Base-by-base conservation (phyloP, 2,113 vertebrate species). In the Tinamus guttatus region DNA sequence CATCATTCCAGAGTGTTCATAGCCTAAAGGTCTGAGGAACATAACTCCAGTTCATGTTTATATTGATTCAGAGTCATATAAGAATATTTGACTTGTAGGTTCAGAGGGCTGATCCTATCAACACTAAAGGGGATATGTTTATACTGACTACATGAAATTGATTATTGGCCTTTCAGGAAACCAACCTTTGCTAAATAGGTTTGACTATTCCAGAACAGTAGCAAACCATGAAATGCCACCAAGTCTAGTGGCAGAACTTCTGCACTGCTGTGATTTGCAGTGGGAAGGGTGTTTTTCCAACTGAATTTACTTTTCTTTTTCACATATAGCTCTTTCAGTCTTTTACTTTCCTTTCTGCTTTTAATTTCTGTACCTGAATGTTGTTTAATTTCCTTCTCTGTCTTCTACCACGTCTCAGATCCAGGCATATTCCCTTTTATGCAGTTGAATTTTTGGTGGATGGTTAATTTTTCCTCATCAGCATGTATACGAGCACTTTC, bases 101-200 rank as follows among this genome's bases (percentile, higher is more conserved):
- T 11, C 36, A 51, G 56, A 87, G 9, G 45, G 36, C 10, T 58
- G 63, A 83, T 79, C 36, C 13, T 24, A 14, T 3, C 73, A 65
- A 75, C 71, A 22, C n/a, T 45, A 65, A 58, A 52, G 20, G 41
- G 25, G 30, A 83, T 84, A 15, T 2, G 9, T 78, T 83, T 88
- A 5, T 69, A 13, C 76, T 58, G 30, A 77, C 34, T 74, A 32
- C 13, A 34, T 65, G 16, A 62, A 45, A 9, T 62, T 20, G 20
- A 38, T 75, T 87, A 58, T 74, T 91, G 68, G 60, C 81, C 94
- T 92, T 96, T 94, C 97, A 93, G 95, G 96, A 96, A 97, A 96
- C 41, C 90, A 91, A 91, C 36, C 27, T 94, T 93, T 96, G 62
- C 81, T 92, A 45, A 85, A 85, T 85, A 71, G 40, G 2, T 82